Base-by-base conservation (phyloP, 2,888 invertebrate species). In the Tetropium fuscum region DNA sequence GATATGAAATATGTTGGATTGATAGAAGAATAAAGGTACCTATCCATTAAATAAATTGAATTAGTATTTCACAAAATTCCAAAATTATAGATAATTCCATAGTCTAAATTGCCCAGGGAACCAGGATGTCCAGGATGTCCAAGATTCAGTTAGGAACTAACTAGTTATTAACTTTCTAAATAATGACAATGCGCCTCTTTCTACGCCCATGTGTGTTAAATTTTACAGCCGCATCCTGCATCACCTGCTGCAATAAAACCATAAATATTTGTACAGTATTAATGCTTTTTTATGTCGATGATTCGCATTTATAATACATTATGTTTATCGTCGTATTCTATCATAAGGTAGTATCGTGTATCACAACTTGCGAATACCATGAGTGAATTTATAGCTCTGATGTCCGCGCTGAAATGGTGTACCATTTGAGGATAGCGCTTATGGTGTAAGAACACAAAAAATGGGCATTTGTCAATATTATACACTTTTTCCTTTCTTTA, bases 181-280 rank as follows among this genome's bases (percentile, higher is more conserved):
- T n/a, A n/a, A n/a, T n/a, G n/a, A n/a, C n/a, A 13, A 5, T 2
- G n/a, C 27, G 18, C 13, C 3, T n/a, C 38, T 20, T 32, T 1
- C 43, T 53, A 34, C 53, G 54, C 22, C 43, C 25, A 54, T 45
- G 54, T 0, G 43, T 22, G 44, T 62, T 47, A 44, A 58, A 57
- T 58, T 64, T 60, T 59, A 69, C 69, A 65, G 68, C 69, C 71
- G 69, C 59, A 53, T 60, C 69, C 70, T 69, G 64, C 64, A 76
- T 78, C 80, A 80, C 79, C 80, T 81, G 80, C 78, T 69, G 79
- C 74, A 80, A 80, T 81, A 81, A 80, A 80, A 80, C 78, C 79
- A 80, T 81, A 80, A 81, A 81, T 80, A 80, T 79, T 80, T 80
- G 78, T 77, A 78, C 76, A 75, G 77, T 77, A 80, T 80, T 78